These are phyloP conservation scores for Onthophagus sagittarius DNA, from an alignment of 2,888 invertebrate species.

Conservation along the genomic window DNA sequence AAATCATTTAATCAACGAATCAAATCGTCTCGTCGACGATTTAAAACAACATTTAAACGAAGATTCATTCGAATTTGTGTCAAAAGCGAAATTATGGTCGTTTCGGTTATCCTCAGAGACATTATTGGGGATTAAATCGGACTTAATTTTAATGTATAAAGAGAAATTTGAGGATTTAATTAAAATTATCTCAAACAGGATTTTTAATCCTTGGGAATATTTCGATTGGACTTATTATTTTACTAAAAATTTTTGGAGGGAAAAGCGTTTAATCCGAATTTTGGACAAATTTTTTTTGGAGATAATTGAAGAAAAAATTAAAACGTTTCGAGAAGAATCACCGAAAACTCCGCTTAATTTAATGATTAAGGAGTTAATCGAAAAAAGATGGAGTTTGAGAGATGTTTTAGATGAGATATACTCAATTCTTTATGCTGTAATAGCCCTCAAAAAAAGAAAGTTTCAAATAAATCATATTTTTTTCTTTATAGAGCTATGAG, in stretches of 20 bases:
- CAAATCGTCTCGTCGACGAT: conserved; percentile 44
- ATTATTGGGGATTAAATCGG: background rate
- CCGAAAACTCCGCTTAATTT: background rate
- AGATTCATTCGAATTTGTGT: conserved; percentile 46
- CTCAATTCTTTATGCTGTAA: background rate
- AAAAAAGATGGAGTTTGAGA: background rate
- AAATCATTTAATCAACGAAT: conserved; percentile 47
- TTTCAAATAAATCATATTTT: background rate
- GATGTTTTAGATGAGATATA: background rate
- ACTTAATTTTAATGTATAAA: background rate
- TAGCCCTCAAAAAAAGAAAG: background rate
- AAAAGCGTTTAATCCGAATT: background rate
- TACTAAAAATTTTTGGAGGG: background rate
- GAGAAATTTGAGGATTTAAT: background rate
- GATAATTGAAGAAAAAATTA: background rate
- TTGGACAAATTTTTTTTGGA: background rate
- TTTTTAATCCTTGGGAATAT: background rate
- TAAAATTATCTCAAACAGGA: background rate
- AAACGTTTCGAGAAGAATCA: background rate
- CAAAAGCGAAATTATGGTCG: conserved; percentile 46
- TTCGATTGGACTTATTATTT: background rate
- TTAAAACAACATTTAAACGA: conserved; percentile 21
- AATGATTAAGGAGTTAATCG: background rate
- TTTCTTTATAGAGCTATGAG: background rate
- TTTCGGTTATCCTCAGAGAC: background rate